These are phyloP conservation scores for Toxotes chatareus DNA, from an alignment of 2,113 vertebrate species.

Conservation along the genomic window DNA sequence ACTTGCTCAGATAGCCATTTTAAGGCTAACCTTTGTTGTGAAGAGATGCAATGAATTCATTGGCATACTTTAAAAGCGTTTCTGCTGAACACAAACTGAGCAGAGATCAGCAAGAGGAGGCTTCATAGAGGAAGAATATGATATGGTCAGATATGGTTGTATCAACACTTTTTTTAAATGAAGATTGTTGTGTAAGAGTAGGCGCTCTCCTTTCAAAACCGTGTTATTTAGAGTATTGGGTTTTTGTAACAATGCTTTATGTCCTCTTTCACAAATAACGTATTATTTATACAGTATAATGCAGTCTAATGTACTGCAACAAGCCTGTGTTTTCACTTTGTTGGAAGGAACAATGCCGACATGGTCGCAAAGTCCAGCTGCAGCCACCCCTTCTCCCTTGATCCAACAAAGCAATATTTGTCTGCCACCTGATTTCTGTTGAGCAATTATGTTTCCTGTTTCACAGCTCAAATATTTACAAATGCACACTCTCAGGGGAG, in stretches of 20 bases:
- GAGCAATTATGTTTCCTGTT: slow-evolving; percentile 48
- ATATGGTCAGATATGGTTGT: not conserved
- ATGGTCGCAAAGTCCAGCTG: slow-evolving; percentile 55
- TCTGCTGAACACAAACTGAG: slow-evolving; percentile 9
- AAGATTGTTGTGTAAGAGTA: slow-evolving; percentile 4
- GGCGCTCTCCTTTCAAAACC: not conserved
- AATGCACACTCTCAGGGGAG: slow-evolving; percentile 20
- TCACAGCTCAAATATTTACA: slow-evolving; percentile 57
- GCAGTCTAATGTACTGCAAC: slow-evolving; percentile 30
- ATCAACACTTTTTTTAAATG: not conserved
- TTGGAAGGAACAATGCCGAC: slow-evolving; percentile 42
- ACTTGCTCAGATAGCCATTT: slow-evolving; percentile 37
- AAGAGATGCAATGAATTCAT: slow-evolving; percentile 51
- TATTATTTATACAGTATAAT: slow-evolving; percentile 24
- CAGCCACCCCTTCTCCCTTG: slow-evolving; percentile 16
- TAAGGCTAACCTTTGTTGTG: slow-evolving; percentile 61
- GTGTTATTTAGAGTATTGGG: not conserved
- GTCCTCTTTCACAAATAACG: slow-evolving; percentile 21
- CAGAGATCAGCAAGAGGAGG: not conserved
- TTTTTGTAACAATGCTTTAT: slow-evolving; percentile 8
- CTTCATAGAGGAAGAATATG: not conserved
- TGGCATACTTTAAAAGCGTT: slow-evolving; percentile 42
- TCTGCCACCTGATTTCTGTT: slow-evolving; percentile 55
- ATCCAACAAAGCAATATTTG: slow-evolving; percentile 59
- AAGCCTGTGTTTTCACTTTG: slow-evolving; percentile 39